Percentiles rank a stretch among this genome's conserved stretches.
These are phyloP conservation scores for Frankliniella intonsa DNA, from an alignment of 2,888 invertebrate species.

Conservation along the genomic window DNA sequence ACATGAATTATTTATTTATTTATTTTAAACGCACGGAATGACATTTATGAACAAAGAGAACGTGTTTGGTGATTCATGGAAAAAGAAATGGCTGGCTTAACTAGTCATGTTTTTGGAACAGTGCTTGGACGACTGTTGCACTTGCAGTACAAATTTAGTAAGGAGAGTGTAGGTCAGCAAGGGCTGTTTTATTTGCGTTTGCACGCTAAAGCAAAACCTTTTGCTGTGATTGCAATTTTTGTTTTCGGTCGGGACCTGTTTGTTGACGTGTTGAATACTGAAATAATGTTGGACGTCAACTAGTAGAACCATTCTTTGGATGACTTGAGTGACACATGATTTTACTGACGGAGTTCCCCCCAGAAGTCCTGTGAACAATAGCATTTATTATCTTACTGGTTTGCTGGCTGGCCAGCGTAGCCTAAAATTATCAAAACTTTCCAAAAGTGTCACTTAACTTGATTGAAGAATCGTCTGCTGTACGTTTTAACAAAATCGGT, in stretches of 20 bases:
- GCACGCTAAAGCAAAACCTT: not conserved
- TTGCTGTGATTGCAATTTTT: conserved; percentile 13
- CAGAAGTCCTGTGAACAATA: not conserved
- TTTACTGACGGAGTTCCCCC: not conserved
- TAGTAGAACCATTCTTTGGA: not conserved
- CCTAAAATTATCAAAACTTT: not conserved
- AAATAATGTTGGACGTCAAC: not conserved
- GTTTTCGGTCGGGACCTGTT: not conserved
- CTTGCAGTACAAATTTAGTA: conserved; percentile 25
- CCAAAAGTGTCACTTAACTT: not conserved
- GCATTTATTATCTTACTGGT: too few relatives aligned
- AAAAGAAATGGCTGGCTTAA: not conserved
- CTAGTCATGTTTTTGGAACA: not conserved
- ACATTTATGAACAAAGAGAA: not conserved
- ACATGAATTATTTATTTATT: conserved; percentile 26
- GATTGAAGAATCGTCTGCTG: not conserved
- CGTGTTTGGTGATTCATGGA: not conserved
- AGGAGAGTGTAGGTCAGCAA: conserved; percentile 2
- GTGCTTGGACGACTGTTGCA: conserved; percentile 16
- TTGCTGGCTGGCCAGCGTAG: not conserved
- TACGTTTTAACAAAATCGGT: too few relatives aligned
- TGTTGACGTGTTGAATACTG: not conserved
- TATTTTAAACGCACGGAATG: conserved; percentile 22
- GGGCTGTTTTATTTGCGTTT: conserved; percentile 3
- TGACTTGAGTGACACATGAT: not conserved